Conservation (phyloP, 2,113 vertebrate genomes). For the Dipodomys spectabilis region DNA sequence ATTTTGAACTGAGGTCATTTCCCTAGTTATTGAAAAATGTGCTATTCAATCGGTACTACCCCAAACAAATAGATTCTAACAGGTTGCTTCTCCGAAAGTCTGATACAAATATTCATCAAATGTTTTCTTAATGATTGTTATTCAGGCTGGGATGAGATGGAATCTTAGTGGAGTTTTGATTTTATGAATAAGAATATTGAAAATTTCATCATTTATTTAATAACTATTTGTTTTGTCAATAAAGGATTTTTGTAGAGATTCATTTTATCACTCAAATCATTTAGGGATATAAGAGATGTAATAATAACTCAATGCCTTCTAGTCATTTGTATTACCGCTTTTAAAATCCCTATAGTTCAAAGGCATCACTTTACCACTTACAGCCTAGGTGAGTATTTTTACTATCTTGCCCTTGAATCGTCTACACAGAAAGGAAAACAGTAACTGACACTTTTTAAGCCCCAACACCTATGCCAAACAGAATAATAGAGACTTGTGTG, state of each 20-base stretch:
- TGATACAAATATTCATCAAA: no score
- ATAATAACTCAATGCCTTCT: not conserved
- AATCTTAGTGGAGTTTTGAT: no score
- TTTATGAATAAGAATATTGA: no score
- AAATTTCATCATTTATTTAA: no score
- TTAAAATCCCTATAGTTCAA: slow-evolving; percentile 23
- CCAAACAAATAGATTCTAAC: no score
- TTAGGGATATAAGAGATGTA: not conserved
- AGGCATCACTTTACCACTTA: not conserved
- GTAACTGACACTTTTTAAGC: not conserved
- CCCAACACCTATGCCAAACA: not conserved
- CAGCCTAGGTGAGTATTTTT: not conserved
- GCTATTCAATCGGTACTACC: no score
- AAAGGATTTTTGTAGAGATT: slow-evolving; percentile 5
- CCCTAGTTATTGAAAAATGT: no score
- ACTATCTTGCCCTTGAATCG: not conserved
- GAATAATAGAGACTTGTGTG: not conserved
- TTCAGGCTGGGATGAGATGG: no score
- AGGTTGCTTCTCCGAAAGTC: no score
- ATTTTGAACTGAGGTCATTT: no score
- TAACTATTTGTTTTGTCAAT: not conserved
- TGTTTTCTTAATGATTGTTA: no score
- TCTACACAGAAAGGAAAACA: not conserved
- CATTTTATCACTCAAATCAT: not conserved
- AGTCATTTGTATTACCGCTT: not conserved